Base-by-base conservation (phyloP, 1,140 invertebrate genomes). In the Lutraria rhynchaena region DNA sequence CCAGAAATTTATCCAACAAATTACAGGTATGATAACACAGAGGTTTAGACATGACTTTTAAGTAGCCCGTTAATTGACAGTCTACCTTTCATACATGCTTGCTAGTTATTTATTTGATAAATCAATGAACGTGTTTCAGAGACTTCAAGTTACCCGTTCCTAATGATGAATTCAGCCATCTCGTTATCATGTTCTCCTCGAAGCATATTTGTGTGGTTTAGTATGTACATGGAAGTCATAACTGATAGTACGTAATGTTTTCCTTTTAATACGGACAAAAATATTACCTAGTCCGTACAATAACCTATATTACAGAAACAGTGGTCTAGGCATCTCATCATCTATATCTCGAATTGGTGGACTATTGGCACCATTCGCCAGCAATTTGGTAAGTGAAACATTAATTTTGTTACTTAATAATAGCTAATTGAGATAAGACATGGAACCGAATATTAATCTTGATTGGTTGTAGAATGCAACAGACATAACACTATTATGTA, bases 261-360 rank as follows among this genome's bases (percentile, higher is more conserved):
- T 19, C 9, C 11, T 49, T 19, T 49, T 49, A 11, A 49, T 9
- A 11, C 11, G 19, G 44, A 11, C 44, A 11, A 49, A 11, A 49
- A 11, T 49, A 19, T 19, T 11, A 49, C 19, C 9, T 49, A 11
- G 44, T 49, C 44, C 11, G 55, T 58, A 9, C 17, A 58, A 13
- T 24, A 58, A 9, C 13, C 22, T 58, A 24, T 29, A 5, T 69
- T 69, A 1, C 74, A 87, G 83, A 55, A 87, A 81, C 65, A 71
- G 74, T 63, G 85, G 83, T 51, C 78, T 85, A 15, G 85, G 85
- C 1, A 61, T 77, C n/a, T 58, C 85, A 3, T 87, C 85, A 15
- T 70, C 81, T 41, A 60, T 82, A 27, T 82, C 77, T 13, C n/a
- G 85, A 55, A 60, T 83, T 33, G 85, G 85, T 24, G 82, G 83